These are phyloP conservation scores for Crossocerus cetratus DNA, from an alignment of 2,888 invertebrate species.

Conservation along the genomic window DNA sequence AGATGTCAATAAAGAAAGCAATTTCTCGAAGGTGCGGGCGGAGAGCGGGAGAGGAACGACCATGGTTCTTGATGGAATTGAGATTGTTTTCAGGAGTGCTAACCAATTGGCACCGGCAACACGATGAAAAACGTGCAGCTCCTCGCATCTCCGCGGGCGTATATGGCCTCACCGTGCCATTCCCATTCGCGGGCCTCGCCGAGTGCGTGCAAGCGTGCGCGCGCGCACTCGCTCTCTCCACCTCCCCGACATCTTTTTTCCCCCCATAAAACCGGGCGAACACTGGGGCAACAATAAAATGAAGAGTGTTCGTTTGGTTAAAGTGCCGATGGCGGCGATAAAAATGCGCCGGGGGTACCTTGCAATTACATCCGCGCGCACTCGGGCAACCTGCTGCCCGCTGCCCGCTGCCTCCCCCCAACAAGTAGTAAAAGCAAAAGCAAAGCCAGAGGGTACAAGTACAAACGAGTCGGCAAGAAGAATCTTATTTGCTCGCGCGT, in stretches of 20 bases:
- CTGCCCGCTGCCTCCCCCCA: background rate
- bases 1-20: conserved; percentile 5
- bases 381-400: background rate
- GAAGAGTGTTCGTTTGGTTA: conserved; percentile 66
- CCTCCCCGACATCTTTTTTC: conserved; percentile 49
- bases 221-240: background rate
- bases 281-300: conserved; percentile 73
- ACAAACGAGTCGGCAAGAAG: conserved; percentile 1
- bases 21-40: conserved; percentile 10
- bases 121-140: conserved; percentile 52
- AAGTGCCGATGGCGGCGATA: conserved; percentile 70
- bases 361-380: conserved; percentile 68
- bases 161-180: conserved; percentile 67
- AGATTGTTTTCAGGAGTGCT: conserved; percentile 60
- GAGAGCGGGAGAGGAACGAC: background rate
- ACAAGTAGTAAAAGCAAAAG: background rate
- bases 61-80: conserved; percentile 56
- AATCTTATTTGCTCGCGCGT: too few species aligned
- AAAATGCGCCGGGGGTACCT: conserved; percentile 69
- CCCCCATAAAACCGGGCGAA: conserved; percentile 67
- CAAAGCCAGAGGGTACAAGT: background rate
- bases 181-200: conserved; percentile 66
- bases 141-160: conserved; percentile 45
- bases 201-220: conserved; percentile 48
- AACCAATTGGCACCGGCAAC: conserved; percentile 48